Evolutionary conservation across 2,113 vertebrate genomes (phyloP).

Genomic region (Prionailurus viverrinus): DNA sequence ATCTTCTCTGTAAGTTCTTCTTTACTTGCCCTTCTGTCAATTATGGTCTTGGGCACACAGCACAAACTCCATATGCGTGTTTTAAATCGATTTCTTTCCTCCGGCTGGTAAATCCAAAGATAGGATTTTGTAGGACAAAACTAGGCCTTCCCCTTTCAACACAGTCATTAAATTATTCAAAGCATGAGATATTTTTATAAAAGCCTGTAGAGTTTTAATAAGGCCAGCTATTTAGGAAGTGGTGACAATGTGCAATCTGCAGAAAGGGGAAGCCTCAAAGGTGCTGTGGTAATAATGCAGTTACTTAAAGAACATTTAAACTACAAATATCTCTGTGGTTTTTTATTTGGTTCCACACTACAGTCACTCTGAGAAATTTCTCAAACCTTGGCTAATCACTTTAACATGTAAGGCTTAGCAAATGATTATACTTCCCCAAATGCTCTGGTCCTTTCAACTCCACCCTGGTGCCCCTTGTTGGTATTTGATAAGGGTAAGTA

Average conservation of each 20-base stretch:
- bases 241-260: conserved; percentile 94
- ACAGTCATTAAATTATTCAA: conserved; percentile 65
- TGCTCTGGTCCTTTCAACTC: not conserved
- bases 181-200: conserved; percentile 79
- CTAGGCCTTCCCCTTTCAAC: conserved; percentile 21
- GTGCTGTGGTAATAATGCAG: conserved; percentile 94
- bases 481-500: not conserved
- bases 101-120: not conserved
- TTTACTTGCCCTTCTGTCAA: not conserved
- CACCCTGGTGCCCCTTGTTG: not conserved
- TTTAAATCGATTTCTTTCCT: not conserved
- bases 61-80: no score
- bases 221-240: conserved; percentile 94
- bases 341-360: conserved; percentile 89
- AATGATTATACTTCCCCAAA: conserved; percentile 77
- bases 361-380: conserved; percentile 89
- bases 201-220: conserved; percentile 86
- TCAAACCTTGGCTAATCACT: conserved; percentile 85
- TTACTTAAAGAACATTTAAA: conserved; percentile 95
- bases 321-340: conserved; percentile 91
- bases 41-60: not conserved
- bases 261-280: conserved; percentile 93
- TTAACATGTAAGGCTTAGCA: conserved; percentile 83
- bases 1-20: not conserved
- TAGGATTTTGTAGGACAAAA: conserved; percentile 39